phyloP scores from a whole-genome alignment of 2,113 vertebrate species.

The Albula goreensis region DNA sequence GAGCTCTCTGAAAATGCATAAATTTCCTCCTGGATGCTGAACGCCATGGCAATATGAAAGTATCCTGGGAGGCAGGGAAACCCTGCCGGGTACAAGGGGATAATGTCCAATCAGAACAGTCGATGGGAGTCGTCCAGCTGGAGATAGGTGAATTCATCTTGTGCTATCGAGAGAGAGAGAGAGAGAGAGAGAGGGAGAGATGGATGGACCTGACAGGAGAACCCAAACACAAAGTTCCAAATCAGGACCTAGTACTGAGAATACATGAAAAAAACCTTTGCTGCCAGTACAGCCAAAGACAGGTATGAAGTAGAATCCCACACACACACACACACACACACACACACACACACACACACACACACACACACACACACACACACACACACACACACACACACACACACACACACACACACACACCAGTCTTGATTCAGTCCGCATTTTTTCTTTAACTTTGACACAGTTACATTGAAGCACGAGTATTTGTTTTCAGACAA shows the following conservation, averaged over 20 bases:
- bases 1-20: not conserved
- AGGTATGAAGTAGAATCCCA: not conserved
- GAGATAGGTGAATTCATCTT: not conserved
- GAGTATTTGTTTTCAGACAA: too few relatives aligned
- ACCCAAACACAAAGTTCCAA: not conserved
- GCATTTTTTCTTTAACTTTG: not conserved
- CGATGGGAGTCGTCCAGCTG: not conserved
- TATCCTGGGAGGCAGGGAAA: not conserved
- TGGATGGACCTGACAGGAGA: not conserved
- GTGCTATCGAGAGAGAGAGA: not conserved
- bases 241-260: not conserved
- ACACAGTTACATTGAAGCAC: too few relatives aligned
- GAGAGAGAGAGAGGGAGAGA: too few relatives aligned
- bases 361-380: not conserved
- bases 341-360: not conserved
- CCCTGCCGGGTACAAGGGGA: not conserved
- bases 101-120: conserved; percentile 4
- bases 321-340: not conserved
- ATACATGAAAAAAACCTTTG: not conserved
- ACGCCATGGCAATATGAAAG: not conserved
- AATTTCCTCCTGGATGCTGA: not conserved
- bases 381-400: not conserved
- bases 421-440: not conserved
- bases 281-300: not conserved
- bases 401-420: not conserved